Evolutionary conservation across 2,888 invertebrate species (phyloP).

Genomic region (Acronicta aceris): DNA sequence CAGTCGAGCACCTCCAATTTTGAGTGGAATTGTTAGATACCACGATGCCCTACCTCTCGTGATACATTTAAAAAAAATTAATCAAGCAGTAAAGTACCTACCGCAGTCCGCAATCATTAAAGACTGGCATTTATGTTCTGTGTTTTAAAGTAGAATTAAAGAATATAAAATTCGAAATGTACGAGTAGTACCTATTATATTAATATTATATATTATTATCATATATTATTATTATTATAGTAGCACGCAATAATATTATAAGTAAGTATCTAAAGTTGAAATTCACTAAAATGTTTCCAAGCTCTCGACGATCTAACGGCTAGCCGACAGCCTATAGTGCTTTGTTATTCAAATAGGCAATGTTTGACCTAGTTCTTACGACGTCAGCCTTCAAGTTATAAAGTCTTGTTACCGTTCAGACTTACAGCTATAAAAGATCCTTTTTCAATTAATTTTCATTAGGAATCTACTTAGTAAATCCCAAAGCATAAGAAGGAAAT

Average conservation of each 20-base stretch:
- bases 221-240: too few species aligned
- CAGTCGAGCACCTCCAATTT: too few species aligned
- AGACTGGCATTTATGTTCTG: too few species aligned
- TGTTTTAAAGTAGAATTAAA: too few species aligned
- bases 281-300: background rate
- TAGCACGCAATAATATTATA: too few species aligned
- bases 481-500: too few species aligned
- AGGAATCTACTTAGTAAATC: background rate
- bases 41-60: too few species aligned
- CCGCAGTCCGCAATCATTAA: too few species aligned
- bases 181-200: too few species aligned
- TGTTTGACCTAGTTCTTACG: slow-evolving; percentile 7
- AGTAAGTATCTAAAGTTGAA: background rate
- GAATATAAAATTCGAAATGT: too few species aligned
- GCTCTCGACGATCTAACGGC: background rate
- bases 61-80: background rate
- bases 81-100: background rate
- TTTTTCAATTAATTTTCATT: background rate
- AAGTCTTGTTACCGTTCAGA: slow-evolving; percentile 1
- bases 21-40: too few species aligned
- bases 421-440: background rate
- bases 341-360: slow-evolving; percentile 1
- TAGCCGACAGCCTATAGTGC: background rate
- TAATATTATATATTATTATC: too few species aligned
- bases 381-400: slow-evolving; percentile 2